Conservation (phyloP, 2,113 vertebrate genomes). For the Muntiacus reevesi region DNA sequence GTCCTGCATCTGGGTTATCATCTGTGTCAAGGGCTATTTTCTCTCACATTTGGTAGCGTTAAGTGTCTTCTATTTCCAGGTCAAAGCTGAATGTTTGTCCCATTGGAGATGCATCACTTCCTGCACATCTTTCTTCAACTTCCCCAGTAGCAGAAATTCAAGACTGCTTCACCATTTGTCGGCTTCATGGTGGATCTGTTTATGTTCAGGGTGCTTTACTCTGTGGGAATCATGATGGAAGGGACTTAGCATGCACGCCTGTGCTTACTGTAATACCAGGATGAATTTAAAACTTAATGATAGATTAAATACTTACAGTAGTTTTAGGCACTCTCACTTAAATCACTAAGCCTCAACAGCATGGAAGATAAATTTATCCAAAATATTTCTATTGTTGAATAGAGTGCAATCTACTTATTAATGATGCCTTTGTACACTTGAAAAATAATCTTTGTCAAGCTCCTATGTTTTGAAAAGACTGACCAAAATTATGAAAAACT, state of each 20-base stretch:
- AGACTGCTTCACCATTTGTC: not conserved
- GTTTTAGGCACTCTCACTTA: not conserved
- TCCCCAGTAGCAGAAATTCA: not conserved
- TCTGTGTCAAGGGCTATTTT: not conserved
- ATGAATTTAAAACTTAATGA: not conserved
- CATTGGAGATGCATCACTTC: not conserved
- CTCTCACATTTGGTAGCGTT: not conserved
- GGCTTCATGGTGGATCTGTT: not conserved
- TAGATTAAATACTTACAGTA: not conserved
- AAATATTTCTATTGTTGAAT: not conserved
- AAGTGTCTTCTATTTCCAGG: not conserved
- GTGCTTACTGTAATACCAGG: not conserved
- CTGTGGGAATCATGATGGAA: not conserved
- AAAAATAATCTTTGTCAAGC: not conserved
- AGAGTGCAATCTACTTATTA: not conserved
- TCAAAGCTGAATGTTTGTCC: not conserved
- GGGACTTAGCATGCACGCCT: not conserved
- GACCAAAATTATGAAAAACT: not conserved
- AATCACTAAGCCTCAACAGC: not conserved
- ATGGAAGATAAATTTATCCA: not conserved
- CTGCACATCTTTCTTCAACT: not conserved
- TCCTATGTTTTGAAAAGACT: not conserved
- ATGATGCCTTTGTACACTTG: not conserved
- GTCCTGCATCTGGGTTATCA: not conserved
- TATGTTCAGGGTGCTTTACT: not conserved